Base-by-base conservation (phyloP, 2,113 vertebrate genomes). In the Verasper variegatus region DNA sequence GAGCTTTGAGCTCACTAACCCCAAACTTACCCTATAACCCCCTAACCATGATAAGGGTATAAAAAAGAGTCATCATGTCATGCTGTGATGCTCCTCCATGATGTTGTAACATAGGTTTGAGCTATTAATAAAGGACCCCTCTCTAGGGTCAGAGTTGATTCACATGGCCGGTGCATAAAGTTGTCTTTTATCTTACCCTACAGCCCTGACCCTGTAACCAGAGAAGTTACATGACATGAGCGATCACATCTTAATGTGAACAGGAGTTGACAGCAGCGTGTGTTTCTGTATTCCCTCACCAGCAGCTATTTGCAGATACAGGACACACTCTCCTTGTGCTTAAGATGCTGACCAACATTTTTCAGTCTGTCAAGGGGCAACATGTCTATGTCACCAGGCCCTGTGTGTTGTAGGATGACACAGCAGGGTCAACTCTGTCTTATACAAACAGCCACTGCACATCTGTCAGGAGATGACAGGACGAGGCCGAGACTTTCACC, bases 281-380 rank as follows among this genome's bases (percentile, higher is more conserved):
- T 58, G 49, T 23, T 17, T 54, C 5, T 76, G 5, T 55, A 14
- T 71, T 40, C 31, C 35, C 60, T n/a, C 47, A 26, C 47, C 35
- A 49, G 3, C 27, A 49, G 62, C 24, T 47, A 18, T n/a, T n/a
- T 63, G 17, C 26, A 51, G 42, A 40, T 49, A 21, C 61, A 72
- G 69, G 52, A 73, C 56, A 31, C 23, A 13, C 45, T 72, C 40
- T 76, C 60, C 54, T 78, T 71, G 35, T 26, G 31, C 65, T 59
- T 5, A 59, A 47, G 45, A 52, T 58, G 55, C 24, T 37, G 55
- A 52, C 31, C n/a, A 74, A 65, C 71, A 21, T 59, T 63, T 62
- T 21, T 45, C 47, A 37, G 57, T 35, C 59, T 62, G 35, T 14
- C 59, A 35, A 57, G 27, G 7, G 57, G 24, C 56, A 18, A 58